Evolutionary conservation across 2,888 invertebrate species (phyloP), one percentile per base, ranked within the genome.

Genomic region (Synergus umbraculus): DNA sequence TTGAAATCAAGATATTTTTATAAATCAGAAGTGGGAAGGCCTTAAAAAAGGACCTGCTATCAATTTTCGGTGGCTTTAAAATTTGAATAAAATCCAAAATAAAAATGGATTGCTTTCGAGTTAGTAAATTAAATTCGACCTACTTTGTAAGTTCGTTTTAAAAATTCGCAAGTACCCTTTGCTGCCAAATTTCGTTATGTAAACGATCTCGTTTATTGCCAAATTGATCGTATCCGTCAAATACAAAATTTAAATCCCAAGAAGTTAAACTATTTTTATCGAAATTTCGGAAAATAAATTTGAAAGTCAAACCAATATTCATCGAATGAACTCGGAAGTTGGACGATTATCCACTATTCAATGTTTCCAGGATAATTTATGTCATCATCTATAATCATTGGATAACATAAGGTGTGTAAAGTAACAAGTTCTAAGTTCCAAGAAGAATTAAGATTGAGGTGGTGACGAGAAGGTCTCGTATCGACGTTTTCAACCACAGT

Each of bases 371-470:
- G 22, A 69, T 69, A 69, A 69, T 69, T 69, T 49, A 69, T 29
- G 69, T 69, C 49, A 69, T 69, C 37, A 69, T 46, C 49, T 49
- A 46, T 46, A 69, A 69, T 69, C 46, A 69, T 69, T 67, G 44
- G 22, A 22, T 29, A 15, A 13, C 29, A 29, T 18, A 69, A 46
- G 69, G 69, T 49, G 69, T 69, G 49, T 49, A 37, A 9, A 29
- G 69, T n/a, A 69, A 7, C 12, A 49, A 46, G 46, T 69, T 29
- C 13, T 29, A 69, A 69, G 29, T 69, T 69, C 49, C 46, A 22
- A 46, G 69, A 49, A 49, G 49, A 69, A 69, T 69, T 69, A 22
- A 46, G 49, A 69, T 69, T 69, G 15, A 41, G 46, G 69, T 13
- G 9, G 46, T 18, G 18, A 18, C 44, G 12, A 15, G 54, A 54